A percentile compares a stretch with the other conserved stretches of the same genome.
phyloP scores from a whole-genome alignment of 1,140 invertebrate genomes.

The Tetragonula clypearis region DNA sequence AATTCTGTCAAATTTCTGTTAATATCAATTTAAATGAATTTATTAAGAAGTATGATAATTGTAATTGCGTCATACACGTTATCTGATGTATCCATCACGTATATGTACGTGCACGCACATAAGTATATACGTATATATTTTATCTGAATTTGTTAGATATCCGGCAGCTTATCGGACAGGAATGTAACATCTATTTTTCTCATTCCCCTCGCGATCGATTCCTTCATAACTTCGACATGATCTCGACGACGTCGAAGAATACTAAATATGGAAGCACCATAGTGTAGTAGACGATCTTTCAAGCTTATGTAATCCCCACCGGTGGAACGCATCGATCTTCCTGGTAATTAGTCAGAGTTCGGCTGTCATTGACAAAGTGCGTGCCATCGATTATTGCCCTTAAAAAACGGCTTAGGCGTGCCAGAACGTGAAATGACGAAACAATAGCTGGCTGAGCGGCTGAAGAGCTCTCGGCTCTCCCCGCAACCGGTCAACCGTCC shows the following conservation, averaged over 20 bases:
- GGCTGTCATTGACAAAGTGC: conserved; percentile 57
- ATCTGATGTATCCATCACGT: too few relatives aligned
- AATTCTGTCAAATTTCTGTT: too few relatives aligned
- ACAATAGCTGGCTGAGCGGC: conserved; percentile 29
- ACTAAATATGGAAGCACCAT: conserved; percentile 14
- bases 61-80: too few relatives aligned
- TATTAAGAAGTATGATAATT: too few relatives aligned
- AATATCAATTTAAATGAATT: too few relatives aligned
- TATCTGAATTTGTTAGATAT: too few relatives aligned
- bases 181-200: not conserved
- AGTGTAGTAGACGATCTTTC: conserved; percentile 32
- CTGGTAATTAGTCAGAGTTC: conserved; percentile 57
- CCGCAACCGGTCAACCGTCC: not conserved
- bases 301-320: conserved; percentile 47
- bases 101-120: too few relatives aligned
- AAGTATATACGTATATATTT: too few relatives aligned
- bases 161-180: too few relatives aligned
- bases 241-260: not conserved
- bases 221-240: not conserved
- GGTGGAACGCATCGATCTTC: conserved; percentile 56
- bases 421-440: conserved; percentile 45
- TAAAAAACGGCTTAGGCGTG: conserved; percentile 40
- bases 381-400: conserved; percentile 62
- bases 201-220: not conserved
- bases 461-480: too few relatives aligned